Evolutionary conservation across 2,113 vertebrate genomes (phyloP).

Genomic region (Poeciliopsis prolifica): DNA sequence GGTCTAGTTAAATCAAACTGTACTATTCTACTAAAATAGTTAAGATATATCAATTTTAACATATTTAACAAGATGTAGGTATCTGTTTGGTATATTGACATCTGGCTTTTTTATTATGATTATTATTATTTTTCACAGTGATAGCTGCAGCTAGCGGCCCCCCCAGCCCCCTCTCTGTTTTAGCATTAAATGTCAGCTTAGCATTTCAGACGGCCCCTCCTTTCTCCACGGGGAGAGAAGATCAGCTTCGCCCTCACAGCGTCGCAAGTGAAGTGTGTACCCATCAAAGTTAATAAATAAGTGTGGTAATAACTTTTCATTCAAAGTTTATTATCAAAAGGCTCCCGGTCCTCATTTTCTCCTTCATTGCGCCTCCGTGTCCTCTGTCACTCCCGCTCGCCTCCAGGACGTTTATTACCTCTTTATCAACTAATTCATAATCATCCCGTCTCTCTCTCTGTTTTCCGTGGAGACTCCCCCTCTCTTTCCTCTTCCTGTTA

Average conservation of each 20-base stretch:
- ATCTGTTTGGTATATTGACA: not conserved
- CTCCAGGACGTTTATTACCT: constrained; percentile 57
- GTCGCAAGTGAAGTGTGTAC: constrained; percentile 3
- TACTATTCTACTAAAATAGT: too few species aligned
- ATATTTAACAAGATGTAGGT: not conserved
- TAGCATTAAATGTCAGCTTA: not conserved
- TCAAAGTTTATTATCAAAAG: constrained; percentile 44
- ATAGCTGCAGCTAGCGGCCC: too few species aligned
- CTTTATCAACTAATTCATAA: constrained; percentile 66
- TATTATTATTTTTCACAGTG: too few species aligned
- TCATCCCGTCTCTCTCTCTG: constrained; percentile 41
- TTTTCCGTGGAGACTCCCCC: constrained; percentile 21
- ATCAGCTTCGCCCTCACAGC: not conserved
- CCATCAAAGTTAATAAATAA: constrained; percentile 42
- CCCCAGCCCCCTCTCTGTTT: not conserved
- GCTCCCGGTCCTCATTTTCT: constrained; percentile 46
- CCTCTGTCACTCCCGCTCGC: constrained; percentile 45
- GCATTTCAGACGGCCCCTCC: not conserved
- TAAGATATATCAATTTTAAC: not conserved
- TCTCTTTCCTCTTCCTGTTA: constrained; percentile 57
- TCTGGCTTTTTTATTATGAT: too few species aligned
- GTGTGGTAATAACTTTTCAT: constrained; percentile 31
- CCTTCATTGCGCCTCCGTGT: constrained; percentile 39
- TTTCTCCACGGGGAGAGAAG: not conserved
- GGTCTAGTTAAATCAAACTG: too few species aligned